These are phyloP conservation scores for Oceanites oceanicus DNA, from an alignment of 2,113 vertebrate species.

Conservation along the genomic window DNA sequence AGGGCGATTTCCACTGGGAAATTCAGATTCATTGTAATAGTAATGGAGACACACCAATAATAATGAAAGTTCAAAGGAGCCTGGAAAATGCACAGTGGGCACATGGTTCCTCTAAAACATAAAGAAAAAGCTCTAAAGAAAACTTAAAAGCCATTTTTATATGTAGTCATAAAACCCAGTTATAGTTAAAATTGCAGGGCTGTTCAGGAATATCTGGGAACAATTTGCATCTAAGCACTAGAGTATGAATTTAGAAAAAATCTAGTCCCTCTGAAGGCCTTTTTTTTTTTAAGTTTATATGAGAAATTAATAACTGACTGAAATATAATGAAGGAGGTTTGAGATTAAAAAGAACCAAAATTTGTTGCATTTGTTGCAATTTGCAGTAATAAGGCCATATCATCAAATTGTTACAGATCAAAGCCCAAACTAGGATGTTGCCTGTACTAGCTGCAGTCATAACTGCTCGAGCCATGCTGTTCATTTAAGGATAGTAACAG, in stretches of 20 bases:
- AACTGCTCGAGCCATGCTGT: accelerated
- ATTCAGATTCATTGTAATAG: not conserved
- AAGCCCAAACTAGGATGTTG: not conserved
- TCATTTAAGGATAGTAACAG: not conserved
- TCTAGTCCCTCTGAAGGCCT: not conserved
- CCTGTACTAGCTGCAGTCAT: not conserved
- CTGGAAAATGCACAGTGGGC: not conserved
- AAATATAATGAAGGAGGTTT: constrained; percentile 2
- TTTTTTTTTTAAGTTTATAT: not conserved
- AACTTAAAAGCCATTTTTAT: not conserved
- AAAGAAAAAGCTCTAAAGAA: not conserved
- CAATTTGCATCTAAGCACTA: not conserved
- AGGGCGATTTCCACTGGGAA: not conserved
- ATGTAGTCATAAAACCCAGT: not conserved
- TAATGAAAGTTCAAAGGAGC: not conserved
- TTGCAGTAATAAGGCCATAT: not conserved
- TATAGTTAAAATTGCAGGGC: not conserved
- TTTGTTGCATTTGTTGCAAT: not conserved
- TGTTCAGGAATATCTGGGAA: not conserved
- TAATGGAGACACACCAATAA: not conserved
- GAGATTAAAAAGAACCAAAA: not conserved
- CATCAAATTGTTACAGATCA: not conserved
- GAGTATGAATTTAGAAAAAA: not conserved
- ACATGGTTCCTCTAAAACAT: not conserved
- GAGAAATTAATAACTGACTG: constrained; percentile 9